Base-by-base conservation (phyloP, 2,113 vertebrate genomes). In the Hirundichthys speculiger region DNA sequence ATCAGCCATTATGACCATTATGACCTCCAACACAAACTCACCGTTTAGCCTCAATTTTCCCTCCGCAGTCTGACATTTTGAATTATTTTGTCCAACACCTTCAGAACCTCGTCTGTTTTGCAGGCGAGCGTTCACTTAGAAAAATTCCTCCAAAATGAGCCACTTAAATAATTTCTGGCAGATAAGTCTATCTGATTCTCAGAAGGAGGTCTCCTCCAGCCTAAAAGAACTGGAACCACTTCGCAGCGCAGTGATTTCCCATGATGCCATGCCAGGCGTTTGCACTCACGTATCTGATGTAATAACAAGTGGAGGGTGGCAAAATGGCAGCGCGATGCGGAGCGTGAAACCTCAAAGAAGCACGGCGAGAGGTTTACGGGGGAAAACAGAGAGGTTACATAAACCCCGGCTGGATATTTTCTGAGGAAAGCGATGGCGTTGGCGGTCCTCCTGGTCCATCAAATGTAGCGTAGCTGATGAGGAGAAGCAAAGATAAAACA, bases 101-200 rank as follows among this genome's bases (percentile, higher is more conserved):
- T 49, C 13, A 40, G 47, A 62, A 40, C 46, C 18, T 21, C 5
- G 22, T 45, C 21, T 16, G 34, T n/a, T 40, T 9, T 53, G 21
- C 82, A 75, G 49, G 63, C 40, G 74, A 60, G 71, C 68, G 27
- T 83, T 86, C 58, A 64, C 55, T 70, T 64, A 68, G 72, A 88
- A 69, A 75, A 77, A 82, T 34, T 30, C 24, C 21, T 48, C 69
- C 61, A 75, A 58, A 60, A 41, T 54, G 55, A 71, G 52, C 74
- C 72, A 74, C 49, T 78, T 81, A 47, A 64, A 61, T 62, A 20
- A 88, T 85, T 81, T 69, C 4, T 46, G 25, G 62, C 43, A 60
- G 75, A 85, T 87, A 86, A 72, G 51, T 55, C 15, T 88, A 89
- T 91, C 89, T 87, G 88, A 88, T 89, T 88, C 80, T 81, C 50